phyloP scores from a whole-genome alignment of 2,113 vertebrate genomes.

The Anser brachyrhynchus region DNA sequence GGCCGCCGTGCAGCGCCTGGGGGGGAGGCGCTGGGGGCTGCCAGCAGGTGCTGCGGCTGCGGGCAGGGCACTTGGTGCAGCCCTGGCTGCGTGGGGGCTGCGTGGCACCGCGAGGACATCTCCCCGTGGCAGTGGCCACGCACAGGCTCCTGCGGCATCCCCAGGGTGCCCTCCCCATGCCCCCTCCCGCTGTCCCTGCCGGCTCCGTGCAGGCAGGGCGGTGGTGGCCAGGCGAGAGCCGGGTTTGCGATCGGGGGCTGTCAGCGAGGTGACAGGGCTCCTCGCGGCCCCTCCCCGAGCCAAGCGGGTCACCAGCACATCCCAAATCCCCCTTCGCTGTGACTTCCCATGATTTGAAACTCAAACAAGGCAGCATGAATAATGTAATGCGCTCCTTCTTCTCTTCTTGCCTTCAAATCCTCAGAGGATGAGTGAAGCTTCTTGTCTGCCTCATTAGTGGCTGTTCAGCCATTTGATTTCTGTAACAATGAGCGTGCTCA shows the following conservation, averaged over 20 bases:
- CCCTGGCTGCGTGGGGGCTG: too few species aligned
- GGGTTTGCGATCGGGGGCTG: conserved; percentile 8
- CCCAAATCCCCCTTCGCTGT: conserved; percentile 61
- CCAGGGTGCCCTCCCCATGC: background rate
- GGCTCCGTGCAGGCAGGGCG: rapidly evolving
- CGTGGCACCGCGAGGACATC: too few species aligned
- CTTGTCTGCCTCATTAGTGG: conserved; percentile 89
- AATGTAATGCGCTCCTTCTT: conserved; percentile 79
- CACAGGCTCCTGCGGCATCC: background rate
- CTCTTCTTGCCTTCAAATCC: conserved; percentile 85
- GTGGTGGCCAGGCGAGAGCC: background rate
- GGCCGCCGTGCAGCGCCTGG: rapidly evolving
- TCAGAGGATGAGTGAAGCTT: conserved; percentile 84
- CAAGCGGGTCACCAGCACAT: conserved; percentile 74
- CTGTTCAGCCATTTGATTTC: conserved; percentile 88
- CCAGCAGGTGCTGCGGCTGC: too few species aligned
- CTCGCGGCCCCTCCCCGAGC: background rate
- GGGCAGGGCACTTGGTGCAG: too few species aligned
- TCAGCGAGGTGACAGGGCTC: conserved; percentile 16
- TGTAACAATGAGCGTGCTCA: conserved; percentile 79
- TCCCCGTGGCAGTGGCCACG: background rate
- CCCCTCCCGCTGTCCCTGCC: rapidly evolving
- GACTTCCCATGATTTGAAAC: conserved; percentile 72
- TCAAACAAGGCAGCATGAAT: conserved; percentile 84
- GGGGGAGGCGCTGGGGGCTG: background rate